phyloP scores from a whole-genome alignment of 2,797 vertebrate genomes.

The Sus cebifrons region DNA sequence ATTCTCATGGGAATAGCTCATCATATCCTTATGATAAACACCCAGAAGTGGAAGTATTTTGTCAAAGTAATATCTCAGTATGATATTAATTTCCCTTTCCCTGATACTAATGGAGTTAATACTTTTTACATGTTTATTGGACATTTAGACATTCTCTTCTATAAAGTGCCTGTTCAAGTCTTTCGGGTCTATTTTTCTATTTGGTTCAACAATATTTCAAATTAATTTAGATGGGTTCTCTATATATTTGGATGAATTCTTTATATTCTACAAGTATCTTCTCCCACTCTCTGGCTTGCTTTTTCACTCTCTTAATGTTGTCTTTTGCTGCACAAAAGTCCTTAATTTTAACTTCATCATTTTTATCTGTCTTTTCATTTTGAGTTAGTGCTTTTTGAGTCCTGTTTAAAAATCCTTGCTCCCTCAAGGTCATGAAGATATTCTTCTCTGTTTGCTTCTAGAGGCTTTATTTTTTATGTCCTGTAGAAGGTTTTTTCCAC shows the following conservation, averaged over 20 bases:
- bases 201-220: neutral
- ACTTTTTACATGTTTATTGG: neutral
- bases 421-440: neutral
- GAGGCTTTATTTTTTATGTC: neutral
- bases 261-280: neutral
- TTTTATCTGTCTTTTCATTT: conserved; percentile 24
- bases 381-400: neutral
- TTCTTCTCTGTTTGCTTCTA: neutral
- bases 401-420: neutral
- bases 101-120: neutral
- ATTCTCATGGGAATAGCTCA: neutral
- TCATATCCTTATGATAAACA: neutral
- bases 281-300: neutral
- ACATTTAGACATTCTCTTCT: neutral
- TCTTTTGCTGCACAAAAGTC: neutral
- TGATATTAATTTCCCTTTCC: neutral
- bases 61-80: neutral
- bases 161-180: neutral
- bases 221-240: neutral
- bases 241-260: neutral
- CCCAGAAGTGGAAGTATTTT: neutral
- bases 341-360: conserved; percentile 8
- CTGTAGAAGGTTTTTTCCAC: neutral
- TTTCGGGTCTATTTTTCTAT: neutral
- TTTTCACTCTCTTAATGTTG: neutral